These are phyloP conservation scores for Damaliscus lunatus DNA, from an alignment of 2,113 vertebrate genomes.

Conservation along the genomic window DNA sequence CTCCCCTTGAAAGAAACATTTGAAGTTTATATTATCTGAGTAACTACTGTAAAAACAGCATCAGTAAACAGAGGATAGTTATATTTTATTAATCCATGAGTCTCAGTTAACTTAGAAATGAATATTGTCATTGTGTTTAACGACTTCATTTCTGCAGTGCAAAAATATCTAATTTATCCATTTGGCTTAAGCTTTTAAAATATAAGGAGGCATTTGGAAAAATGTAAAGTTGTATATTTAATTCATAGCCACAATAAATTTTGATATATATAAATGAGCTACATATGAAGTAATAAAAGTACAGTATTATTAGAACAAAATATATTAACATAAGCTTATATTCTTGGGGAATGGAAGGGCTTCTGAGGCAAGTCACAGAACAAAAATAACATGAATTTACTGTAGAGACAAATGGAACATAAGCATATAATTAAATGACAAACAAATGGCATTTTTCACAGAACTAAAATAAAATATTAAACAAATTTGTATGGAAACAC, in stretches of 20 bases:
- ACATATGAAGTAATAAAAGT: not conserved
- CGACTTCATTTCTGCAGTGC: not conserved
- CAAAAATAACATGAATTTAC: not conserved
- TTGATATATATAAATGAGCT: not conserved
- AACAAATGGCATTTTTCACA: not conserved
- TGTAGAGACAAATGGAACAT: not conserved
- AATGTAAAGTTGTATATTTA: not conserved
- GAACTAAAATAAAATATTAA: not conserved
- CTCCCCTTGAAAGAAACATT: not conserved
- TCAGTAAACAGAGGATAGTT: not conserved
- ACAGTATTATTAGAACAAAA: not conserved
- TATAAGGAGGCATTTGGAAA: not conserved
- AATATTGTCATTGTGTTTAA: not conserved
- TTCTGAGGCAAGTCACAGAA: not conserved
- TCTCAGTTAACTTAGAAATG: not conserved
- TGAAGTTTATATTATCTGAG: not conserved
- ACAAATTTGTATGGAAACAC: not conserved
- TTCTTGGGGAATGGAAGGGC: not conserved
- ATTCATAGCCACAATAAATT: not conserved
- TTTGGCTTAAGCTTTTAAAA: constrained; percentile 21
- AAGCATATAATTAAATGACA: not conserved
- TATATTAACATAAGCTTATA: not conserved
- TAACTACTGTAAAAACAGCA: not conserved
- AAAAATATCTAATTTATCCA: not conserved
- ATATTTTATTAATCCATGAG: not conserved